Evolutionary conservation across 1,140 invertebrate species (phyloP).

Genomic region (Cotesia typhae): DNA sequence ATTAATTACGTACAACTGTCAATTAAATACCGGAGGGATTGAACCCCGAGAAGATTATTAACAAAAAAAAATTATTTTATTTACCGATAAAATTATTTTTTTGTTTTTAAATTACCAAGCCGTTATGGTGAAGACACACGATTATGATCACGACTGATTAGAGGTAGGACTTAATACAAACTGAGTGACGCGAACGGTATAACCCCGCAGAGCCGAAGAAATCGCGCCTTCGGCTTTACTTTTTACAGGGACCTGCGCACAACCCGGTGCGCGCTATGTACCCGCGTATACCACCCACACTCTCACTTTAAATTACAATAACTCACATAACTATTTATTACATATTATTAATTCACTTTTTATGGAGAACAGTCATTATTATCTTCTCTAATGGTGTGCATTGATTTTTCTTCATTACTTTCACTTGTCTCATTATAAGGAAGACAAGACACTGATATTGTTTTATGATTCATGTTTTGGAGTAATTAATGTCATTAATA

Average conservation of each 20-base stretch:
- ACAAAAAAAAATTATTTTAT: background rate
- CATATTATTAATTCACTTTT: constrained; percentile 1
- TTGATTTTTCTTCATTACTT: too few relatives aligned
- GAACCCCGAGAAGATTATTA: background rate
- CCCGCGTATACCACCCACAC: constrained; percentile 15
- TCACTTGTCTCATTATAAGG: too few relatives aligned
- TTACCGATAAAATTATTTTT: background rate
- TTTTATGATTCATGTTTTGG: too few relatives aligned
- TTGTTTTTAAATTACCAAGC: constrained; percentile 8
- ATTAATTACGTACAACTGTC: background rate
- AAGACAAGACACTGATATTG: too few relatives aligned
- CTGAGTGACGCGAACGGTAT: constrained; percentile 31
- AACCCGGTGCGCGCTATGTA: constrained; percentile 8
- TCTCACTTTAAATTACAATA: constrained; percentile 2
- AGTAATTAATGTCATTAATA: too few relatives aligned
- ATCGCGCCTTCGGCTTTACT: constrained; percentile 32
- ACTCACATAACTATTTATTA: constrained; percentile 1
- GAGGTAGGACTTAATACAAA: constrained; percentile 32
- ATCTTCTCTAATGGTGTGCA: too few relatives aligned
- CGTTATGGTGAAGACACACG: background rate
- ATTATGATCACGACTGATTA: constrained; percentile 20
- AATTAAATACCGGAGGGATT: background rate
- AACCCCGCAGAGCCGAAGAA: constrained; percentile 26
- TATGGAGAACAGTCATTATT: background rate
- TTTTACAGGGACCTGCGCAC: constrained; percentile 28